Conservation (phyloP, 2,113 vertebrate genomes). For the Ranitomeya imitator region DNA sequence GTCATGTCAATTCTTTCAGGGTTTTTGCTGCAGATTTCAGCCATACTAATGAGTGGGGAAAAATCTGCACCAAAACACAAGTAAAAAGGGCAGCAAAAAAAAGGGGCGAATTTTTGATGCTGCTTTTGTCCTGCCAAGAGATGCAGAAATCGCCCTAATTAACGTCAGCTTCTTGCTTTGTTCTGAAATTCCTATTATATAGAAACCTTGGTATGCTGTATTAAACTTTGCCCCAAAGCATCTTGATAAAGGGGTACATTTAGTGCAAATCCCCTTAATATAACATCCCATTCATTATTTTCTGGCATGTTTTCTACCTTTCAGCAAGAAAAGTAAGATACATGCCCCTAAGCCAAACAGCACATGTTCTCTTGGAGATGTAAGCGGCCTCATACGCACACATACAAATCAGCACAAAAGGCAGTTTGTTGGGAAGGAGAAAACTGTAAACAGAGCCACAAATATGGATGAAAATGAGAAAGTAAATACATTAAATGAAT, state of each 20-base stretch:
- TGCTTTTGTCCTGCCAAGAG: no score
- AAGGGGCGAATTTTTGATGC: no score
- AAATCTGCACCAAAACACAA: no score
- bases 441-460: background rate
- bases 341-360: background rate
- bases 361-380: background rate
- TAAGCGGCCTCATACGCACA: background rate
- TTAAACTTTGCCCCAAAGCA: background rate
- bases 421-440: background rate
- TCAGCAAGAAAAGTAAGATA: background rate
- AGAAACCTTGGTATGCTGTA: no score
- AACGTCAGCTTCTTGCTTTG: no score
- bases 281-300: constrained; percentile 25
- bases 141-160: no score
- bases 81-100: no score
- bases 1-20: no score
- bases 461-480: background rate
- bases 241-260: background rate
- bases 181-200: no score
- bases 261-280: background rate
- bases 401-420: background rate
- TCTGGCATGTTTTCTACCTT: constrained; percentile 12
- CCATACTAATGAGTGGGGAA: no score
- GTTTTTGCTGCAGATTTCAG: no score
- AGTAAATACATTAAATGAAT: background rate